phyloP scores from a whole-genome alignment of 1,140 invertebrate species.

The Bactericera cockerelli region DNA sequence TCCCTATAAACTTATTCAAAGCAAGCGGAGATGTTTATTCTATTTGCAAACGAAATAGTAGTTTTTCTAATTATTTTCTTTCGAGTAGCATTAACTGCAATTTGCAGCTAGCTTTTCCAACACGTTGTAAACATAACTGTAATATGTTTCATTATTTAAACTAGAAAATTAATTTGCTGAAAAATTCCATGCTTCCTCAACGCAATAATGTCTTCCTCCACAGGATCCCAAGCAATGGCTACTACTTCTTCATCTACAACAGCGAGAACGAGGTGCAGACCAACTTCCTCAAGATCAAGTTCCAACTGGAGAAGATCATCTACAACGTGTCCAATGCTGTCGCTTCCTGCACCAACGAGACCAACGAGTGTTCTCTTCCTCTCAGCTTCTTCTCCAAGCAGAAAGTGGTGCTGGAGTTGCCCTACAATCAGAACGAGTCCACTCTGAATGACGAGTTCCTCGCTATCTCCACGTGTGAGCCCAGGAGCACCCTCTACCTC shows the following conservation, averaged over 20 bases:
- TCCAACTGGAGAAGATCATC: constrained; percentile 49
- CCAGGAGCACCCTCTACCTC: constrained; percentile 49
- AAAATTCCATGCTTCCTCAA: no score
- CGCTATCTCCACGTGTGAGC: constrained; percentile 53
- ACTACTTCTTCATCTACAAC: constrained; percentile 68
- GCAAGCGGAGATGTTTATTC: no score
- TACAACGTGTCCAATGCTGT: constrained; percentile 44
- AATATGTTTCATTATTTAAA: no score
- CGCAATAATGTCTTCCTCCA: no score
- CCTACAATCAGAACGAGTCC: constrained; percentile 37
- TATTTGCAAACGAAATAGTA: no score
- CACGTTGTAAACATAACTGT: no score
- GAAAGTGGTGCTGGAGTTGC: constrained; percentile 33
- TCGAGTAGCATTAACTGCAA: no score
- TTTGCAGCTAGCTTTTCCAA: no score
- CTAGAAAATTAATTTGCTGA: no score
- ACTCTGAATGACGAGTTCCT: constrained; percentile 57
- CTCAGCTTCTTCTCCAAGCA: constrained; percentile 50
- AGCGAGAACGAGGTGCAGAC: constrained; percentile 60
- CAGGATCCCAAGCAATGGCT: constrained; percentile 51
- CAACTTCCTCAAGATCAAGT: constrained; percentile 46
- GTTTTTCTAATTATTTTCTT: no score
- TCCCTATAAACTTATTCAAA: no score
- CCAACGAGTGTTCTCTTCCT: constrained; percentile 41
- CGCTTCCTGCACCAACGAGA: constrained; percentile 35